Percentiles rank a stretch among this genome's conserved stretches.
phyloP scores from a whole-genome alignment of 2,797 vertebrate genomes.

The Rhinoraja longicauda region DNA sequence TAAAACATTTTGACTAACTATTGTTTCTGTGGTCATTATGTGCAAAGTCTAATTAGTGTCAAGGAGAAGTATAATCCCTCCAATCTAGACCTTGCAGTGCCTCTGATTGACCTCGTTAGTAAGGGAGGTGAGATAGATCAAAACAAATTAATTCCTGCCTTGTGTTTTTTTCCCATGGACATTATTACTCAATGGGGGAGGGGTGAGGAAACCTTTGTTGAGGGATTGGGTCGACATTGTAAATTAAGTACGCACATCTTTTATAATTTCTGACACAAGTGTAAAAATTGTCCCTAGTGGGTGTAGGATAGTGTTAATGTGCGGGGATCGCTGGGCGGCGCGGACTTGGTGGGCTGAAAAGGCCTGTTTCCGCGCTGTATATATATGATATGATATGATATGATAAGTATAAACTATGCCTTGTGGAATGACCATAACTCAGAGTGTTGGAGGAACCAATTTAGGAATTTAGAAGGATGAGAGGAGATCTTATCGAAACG shows the following conservation, averaged over 20 bases:
- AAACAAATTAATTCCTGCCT: slow-evolving; percentile 25
- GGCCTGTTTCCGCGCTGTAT: too few species aligned
- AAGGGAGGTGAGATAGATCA: slow-evolving; percentile 25
- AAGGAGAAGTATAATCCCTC: slow-evolving; percentile 28
- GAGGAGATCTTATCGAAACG: too few species aligned
- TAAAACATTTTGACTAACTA: not conserved
- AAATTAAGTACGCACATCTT: not conserved
- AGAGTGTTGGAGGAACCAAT: too few species aligned
- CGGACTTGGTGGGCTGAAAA: too few species aligned
- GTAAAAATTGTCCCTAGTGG: too few species aligned
- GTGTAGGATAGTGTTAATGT: too few species aligned
- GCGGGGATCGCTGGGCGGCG: too few species aligned
- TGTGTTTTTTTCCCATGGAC: not conserved
- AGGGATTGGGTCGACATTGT: not conserved
- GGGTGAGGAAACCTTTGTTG: not conserved
- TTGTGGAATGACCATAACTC: too few species aligned
- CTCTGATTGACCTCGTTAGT: slow-evolving; percentile 14
- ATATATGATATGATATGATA: too few species aligned
- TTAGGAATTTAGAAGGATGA: too few species aligned
- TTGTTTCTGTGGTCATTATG: slow-evolving; percentile 27
- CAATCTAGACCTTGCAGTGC: not conserved
- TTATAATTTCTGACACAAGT: not conserved
- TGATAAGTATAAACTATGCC: too few species aligned
- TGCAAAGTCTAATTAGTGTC: slow-evolving; percentile 31
- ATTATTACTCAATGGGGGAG: not conserved